Base-by-base conservation (phyloP, 2,113 vertebrate genomes). In the Sturnus vulgaris region DNA sequence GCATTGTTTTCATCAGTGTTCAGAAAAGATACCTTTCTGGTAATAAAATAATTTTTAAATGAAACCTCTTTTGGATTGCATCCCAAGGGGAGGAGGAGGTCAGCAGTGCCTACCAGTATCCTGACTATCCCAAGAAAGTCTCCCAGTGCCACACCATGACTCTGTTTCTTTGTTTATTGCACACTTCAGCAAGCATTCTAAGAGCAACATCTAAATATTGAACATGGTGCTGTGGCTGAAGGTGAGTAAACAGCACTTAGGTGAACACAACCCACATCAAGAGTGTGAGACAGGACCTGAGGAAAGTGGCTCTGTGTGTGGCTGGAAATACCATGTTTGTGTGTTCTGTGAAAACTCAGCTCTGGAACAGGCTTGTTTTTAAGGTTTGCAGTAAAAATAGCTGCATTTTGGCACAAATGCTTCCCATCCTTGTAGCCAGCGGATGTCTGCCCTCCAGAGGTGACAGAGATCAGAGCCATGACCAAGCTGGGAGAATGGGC, bases 271-370 rank as follows among this genome's bases (percentile, higher is more conserved):
- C 70, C 16, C 59, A 37, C 53, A 12, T 31, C 11, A 3, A 12
- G 56, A 66, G 40, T 61, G 4, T 31, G 69, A 57, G 88, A 75
- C 44, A 64, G 73, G 63, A 31, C 69, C 31, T 65, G 57, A 68
- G 63, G 52, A 63, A 42, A 0, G 0, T 53, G 78, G 20, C 37
- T 46, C 0, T 24, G 5, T 11, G 19, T 50, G 60, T 40, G 76
- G n/a, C 46, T 56, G 52, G 35, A 50, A 73, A 60, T 39, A 40
- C 50, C 19, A 0, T 15, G 4, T 55, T 73, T 65, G 13, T 76
- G 56, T 75, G 28, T 61, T 57, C 46, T 73, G 37, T 57, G 47
- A 73, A 93, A 90, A 93, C 22, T 70, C 33, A 28, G 68, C 68
- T 49, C 57, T 76, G 70, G 35, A 89, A 27, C 10, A 53, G 66